Evolutionary conservation across 2,888 invertebrate species (phyloP).

Genomic region (Torymus aiolomorphi): DNA sequence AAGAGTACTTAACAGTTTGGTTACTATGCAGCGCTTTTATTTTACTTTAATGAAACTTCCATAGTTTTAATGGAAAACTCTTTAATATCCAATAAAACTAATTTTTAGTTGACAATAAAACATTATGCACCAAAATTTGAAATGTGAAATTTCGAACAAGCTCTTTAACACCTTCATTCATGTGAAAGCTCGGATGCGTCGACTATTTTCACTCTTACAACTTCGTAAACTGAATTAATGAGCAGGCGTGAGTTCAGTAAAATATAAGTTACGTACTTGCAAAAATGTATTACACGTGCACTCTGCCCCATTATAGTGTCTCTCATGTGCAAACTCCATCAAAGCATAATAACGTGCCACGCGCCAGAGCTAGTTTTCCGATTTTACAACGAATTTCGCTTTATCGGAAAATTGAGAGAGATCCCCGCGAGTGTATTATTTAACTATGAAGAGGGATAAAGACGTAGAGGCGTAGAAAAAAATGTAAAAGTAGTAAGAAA

Average conservation of each 20-base stretch:
- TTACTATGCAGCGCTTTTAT: no score
- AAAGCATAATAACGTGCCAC: constrained; percentile 2
- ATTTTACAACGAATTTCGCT: constrained; percentile 3
- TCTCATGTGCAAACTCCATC: constrained; percentile 4
- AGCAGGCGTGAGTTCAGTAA: neutral
- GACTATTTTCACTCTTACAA: constrained; percentile 16
- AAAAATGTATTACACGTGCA: constrained; percentile 29
- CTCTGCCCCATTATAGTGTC: neutral
- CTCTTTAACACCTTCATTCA: no score
- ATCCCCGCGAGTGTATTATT: neutral
- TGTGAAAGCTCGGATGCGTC: neutral
- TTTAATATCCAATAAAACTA: no score
- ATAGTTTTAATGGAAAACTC: no score
- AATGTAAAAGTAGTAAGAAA: no score
- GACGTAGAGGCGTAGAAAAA: neutral
- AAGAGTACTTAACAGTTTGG: no score
- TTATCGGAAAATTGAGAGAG: constrained; percentile 18
- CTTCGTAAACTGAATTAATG: constrained; percentile 31
- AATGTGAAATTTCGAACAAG: no score
- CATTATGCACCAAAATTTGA: no score
- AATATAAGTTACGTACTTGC: constrained; percentile 15
- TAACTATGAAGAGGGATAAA: neutral
- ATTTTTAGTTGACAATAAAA: no score
- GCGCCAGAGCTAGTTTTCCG: constrained; percentile 3
- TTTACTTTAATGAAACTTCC: no score